A percentile compares a stretch with the other conserved stretches of the same genome.
These are phyloP conservation scores for Phodopus roborovskii DNA, from an alignment of 2,113 vertebrate species.

Conservation along the genomic window DNA sequence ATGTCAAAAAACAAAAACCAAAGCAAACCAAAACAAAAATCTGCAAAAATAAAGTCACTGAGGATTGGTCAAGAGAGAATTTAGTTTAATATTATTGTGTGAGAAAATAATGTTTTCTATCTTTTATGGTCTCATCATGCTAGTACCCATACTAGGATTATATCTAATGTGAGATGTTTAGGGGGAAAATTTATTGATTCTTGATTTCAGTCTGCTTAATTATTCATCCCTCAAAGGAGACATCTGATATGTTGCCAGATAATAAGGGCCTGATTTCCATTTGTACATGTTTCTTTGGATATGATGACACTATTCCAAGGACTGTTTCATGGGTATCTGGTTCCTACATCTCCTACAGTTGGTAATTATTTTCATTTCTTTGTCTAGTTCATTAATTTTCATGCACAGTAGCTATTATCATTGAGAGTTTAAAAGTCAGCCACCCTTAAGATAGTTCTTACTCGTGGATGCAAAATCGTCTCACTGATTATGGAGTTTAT, in stretches of 20 bases:
- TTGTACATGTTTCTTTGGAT: neutral
- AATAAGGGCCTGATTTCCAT: neutral
- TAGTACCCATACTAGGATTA: neutral
- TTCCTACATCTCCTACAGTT: neutral
- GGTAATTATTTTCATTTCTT: neutral
- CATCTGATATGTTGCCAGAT: neutral
- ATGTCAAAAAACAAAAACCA: neutral
- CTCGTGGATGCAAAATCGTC: neutral
- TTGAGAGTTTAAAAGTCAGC: neutral
- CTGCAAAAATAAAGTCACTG: neutral
- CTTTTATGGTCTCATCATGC: neutral
- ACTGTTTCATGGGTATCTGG: neutral
- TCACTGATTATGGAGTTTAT: neutral
- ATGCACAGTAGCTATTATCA: neutral
- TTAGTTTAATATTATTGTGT: neutral
- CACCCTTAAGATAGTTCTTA: neutral
- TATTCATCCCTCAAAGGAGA: neutral
- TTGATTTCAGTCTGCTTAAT: neutral
- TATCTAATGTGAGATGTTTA: neutral
- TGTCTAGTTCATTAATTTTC: neutral
- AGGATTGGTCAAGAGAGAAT: neutral
- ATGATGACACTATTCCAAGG: neutral
- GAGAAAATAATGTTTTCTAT: neutral
- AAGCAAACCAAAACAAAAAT: neutral
- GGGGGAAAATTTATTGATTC: neutral